A percentile compares a stretch with the other conserved stretches of the same genome.
Evolutionary conservation across 35 echinoderm and acorn worm species (phyloP).

Genomic region (Patiria miniata): DNA sequence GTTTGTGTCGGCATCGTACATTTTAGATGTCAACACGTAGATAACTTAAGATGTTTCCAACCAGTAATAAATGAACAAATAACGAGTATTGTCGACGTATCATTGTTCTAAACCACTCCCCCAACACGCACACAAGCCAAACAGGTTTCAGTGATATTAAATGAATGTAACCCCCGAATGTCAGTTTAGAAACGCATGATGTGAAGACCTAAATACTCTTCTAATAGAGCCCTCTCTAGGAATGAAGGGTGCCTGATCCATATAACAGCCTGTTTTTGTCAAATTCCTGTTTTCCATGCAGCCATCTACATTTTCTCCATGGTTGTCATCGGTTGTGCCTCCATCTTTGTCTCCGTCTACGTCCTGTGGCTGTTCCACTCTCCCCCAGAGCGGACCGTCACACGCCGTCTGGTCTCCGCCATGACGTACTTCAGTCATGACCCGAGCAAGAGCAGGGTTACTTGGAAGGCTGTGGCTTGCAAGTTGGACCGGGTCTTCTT

Average conservation of each 20-base stretch:
- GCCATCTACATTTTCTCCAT: constrained; percentile 35
- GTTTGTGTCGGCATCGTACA: not conserved
- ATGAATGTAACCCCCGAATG: no score
- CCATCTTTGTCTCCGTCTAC: constrained; percentile 15
- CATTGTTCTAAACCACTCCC: not conserved
- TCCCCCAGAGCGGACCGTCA: not conserved
- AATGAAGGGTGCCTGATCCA: no score
- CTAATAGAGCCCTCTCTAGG: no score
- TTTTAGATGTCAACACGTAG: not conserved
- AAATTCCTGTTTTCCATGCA: not conserved
- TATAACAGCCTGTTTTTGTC: not conserved
- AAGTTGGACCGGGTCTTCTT: not conserved
- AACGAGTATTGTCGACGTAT: not conserved
- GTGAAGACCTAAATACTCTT: no score
- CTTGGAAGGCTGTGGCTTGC: not conserved
- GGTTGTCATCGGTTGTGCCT: constrained; percentile 26
- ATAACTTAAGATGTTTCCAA: not conserved
- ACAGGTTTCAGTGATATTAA: no score
- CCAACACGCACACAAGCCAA: no score
- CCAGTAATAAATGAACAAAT: not conserved
- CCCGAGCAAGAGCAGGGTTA: not conserved
- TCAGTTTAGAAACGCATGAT: no score
- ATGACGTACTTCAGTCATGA: not conserved
- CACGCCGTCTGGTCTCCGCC: not conserved
- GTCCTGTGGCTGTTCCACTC: constrained; percentile 19